Evolutionary conservation across 2,113 vertebrate species (phyloP), one percentile per base, ranked within the genome.

Genomic region (Callionymus lyra): DNA sequence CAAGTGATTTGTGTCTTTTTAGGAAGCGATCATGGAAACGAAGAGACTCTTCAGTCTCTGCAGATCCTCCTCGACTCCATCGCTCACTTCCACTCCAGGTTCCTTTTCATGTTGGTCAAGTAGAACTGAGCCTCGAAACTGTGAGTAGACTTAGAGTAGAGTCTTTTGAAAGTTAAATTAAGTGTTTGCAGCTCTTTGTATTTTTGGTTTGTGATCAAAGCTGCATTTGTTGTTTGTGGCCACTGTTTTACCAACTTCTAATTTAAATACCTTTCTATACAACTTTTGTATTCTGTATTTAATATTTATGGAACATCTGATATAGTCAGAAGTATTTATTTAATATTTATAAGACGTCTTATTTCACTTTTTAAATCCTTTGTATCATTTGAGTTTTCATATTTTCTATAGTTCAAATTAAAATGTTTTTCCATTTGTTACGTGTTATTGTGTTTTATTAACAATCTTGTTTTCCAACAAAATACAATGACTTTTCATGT

Each of bases 51-150:
- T 53, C 51, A 88, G 59, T 85, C 72, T 36, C 56, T 93, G 3
- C 86, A 86, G 27, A 78, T 88, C 70, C 83, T 95, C 6, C 56
- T 94, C 4, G 85, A 88, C 1, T 87, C 90, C 12, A 88, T 87
- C 12, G 86, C 90, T 6, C 86, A 64, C 64, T 94, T 95, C 77
- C 91, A 94, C 43, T 87, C 89, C 14, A 89, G 88, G 41, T 80
- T 94, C 45, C 75, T 95, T 10, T 82, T 63, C 47, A 67, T 72
- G 65, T 50, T 80, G 35, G 61, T 84, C 37, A 70, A 41, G 21
- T 27, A 41, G 34, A 8, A 39, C 12, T 50, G 27, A 11, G 11
- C 6, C 31, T 10, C 41, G 2, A 48, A n/a, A 46, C 12, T 2
- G 11, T 12, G 27, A 12, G 34, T 37, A 16, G 16, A 38, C 21